Conservation (phyloP, 2,888 invertebrate genomes). For the Drosophila siamana region DNA sequence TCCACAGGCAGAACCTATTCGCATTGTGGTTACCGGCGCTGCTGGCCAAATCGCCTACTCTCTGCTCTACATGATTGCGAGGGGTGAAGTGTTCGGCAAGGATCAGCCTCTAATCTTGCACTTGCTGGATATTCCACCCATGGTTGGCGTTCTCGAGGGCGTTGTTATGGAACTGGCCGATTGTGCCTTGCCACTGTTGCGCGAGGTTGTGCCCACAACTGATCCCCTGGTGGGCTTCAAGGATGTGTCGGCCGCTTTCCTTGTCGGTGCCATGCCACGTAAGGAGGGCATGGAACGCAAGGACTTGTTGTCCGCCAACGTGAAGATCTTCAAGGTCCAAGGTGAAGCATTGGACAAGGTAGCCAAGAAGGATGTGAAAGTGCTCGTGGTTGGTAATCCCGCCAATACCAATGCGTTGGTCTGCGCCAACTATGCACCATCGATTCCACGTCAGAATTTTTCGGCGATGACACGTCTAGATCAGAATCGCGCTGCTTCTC, state of each 20-base stretch:
- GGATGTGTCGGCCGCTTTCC: slow-evolving; percentile 97
- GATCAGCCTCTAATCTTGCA: slow-evolving; percentile 94
- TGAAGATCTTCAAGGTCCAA: slow-evolving; percentile 98
- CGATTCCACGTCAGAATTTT: slow-evolving; percentile 98
- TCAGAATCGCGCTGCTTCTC: slow-evolving; percentile 98
- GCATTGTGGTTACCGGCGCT: slow-evolving; percentile 98
- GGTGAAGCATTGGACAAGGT: slow-evolving; percentile 96
- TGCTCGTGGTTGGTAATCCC: slow-evolving; percentile 98
- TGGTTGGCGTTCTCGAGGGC: slow-evolving; percentile 98
- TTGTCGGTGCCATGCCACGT: slow-evolving; percentile 99
- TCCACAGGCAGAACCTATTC: slow-evolving; percentile 91
- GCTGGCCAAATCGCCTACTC: slow-evolving; percentile 99
- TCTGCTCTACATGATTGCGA: slow-evolving; percentile 96
- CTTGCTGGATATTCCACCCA: slow-evolving; percentile 96
- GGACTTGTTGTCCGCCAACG: slow-evolving; percentile 98
- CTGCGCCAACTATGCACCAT: slow-evolving; percentile 97
- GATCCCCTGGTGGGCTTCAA: slow-evolving; percentile 97
- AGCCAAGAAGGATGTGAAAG: slow-evolving; percentile 97
- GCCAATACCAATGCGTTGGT: slow-evolving; percentile 99
- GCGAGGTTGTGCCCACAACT: slow-evolving; percentile 93
- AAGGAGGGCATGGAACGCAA: slow-evolving; percentile 99
- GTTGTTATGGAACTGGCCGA: slow-evolving; percentile 99
- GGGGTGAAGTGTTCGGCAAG: slow-evolving; percentile 97
- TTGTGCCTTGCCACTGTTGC: slow-evolving; percentile 95
- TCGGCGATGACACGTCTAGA: slow-evolving; percentile 99